A percentile compares a stretch with the other conserved stretches of the same genome.
These are phyloP conservation scores for Xanthorhoe spadicearia DNA, from an alignment of 2,888 invertebrate genomes.

Conservation along the genomic window DNA sequence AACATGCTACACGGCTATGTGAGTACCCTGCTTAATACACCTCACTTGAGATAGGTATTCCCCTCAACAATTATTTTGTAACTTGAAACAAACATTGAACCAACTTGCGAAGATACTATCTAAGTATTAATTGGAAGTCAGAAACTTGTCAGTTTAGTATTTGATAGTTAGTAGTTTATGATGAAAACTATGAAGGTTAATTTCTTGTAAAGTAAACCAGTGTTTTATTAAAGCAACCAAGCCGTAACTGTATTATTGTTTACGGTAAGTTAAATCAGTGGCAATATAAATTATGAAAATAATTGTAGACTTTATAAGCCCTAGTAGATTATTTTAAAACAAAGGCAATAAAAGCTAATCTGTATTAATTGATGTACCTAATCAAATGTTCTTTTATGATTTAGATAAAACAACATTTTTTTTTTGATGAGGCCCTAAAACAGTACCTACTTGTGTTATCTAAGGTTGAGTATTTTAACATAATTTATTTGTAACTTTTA, in stretches of 20 bases:
- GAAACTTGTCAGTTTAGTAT: slow-evolving; percentile 40
- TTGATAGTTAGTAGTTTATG: slow-evolving; percentile 34
- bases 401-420: no score
- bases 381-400: no score
- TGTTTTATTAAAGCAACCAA: slow-evolving; percentile 10
- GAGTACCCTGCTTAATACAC: no score
- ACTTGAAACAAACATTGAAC: slow-evolving; percentile 42
- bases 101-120: slow-evolving; percentile 40
- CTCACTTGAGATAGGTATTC: slow-evolving; percentile 18
- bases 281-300: slow-evolving; percentile 5
- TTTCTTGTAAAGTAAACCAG: slow-evolving; percentile 25
- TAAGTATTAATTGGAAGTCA: slow-evolving; percentile 47
- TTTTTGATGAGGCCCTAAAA: no score
- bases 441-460: no score
- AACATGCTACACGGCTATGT: no score
- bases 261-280: background rate
- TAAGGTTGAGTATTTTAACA: background rate
- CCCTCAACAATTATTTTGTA: slow-evolving; percentile 42
- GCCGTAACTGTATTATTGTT: background rate
- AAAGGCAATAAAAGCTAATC: background rate
- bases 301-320: background rate
- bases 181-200: slow-evolving; percentile 36
- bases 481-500: no score
- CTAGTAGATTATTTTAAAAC: background rate
- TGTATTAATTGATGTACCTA: background rate